Evolutionary conservation across 2,797 vertebrate genomes (phyloP), one percentile per base, ranked within the genome.

Genomic region (Diplodus sargus): DNA sequence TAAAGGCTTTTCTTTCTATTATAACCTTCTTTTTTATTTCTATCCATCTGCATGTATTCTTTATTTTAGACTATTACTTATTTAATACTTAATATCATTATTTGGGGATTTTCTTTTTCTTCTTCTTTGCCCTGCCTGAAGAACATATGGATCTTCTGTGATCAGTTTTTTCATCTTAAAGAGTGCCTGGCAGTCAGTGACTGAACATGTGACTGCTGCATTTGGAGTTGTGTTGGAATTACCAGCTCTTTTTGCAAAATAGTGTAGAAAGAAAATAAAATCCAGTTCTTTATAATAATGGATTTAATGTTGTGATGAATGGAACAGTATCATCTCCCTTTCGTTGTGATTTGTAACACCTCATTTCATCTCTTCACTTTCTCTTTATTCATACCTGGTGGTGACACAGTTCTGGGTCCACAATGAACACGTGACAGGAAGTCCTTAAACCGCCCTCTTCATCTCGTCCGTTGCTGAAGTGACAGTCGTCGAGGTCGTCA

Each of bases 391-490:
- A 25, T 64, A 94, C 94, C 91, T 97, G 97, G 87, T 99, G 98
- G 73, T 95, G 95, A 88, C 97, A 99, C 30, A 99, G 93, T 71
- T 99, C 98, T 0, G 98, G 98, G 83, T 99, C 98, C 85, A 99
- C 98, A 76, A 99, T 97, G 81, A 99, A 99, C 71, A 99, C 98
- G 0, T 99, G 98, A 83, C 98, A 99, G 58, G 98, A 99, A 0
- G 98, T 99, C 85, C 98, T 96, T 88, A 99, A 83, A 57, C 94
- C 73, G 0, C 94, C 95, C 72, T 97, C 97, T 1, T 97, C 96
- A 14, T 97, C 97, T 52, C 87, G 94, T 53, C 95, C 93, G 3
- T 85, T 82, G 62, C 76, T 85, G 48, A 90, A 90, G 75, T 56
- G 85, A n/a, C 25, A 78, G 1, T 92, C 85, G 43, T 95, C 90